Evolutionary conservation across 2,113 vertebrate genomes (phyloP).

Genomic region (Eudorcas thomsonii): DNA sequence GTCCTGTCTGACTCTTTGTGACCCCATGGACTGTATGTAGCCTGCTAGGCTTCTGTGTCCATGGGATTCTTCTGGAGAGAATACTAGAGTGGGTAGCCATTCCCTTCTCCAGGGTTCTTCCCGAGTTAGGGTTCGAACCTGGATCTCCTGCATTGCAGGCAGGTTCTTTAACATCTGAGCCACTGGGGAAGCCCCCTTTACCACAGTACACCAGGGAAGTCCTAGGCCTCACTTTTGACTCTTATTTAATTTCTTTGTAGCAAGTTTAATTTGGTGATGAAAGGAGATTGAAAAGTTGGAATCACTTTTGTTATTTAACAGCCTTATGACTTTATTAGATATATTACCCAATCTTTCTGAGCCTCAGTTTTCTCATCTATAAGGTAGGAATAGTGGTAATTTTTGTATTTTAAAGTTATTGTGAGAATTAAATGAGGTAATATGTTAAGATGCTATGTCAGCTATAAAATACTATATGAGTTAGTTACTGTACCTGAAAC

Average conservation of each 20-base stretch:
- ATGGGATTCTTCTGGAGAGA: background rate
- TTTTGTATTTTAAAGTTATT: background rate
- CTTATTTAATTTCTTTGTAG: constrained; percentile 34
- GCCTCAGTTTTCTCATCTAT: background rate
- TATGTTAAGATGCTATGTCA: background rate
- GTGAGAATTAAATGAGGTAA: constrained; percentile 24
- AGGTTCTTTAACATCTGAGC: background rate
- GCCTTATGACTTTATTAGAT: background rate
- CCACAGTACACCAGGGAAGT: background rate
- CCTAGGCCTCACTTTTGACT: background rate
- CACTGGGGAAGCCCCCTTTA: background rate
- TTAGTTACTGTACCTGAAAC: background rate
- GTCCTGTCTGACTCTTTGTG: background rate
- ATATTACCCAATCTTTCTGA: constrained; percentile 22
- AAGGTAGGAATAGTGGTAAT: constrained; percentile 11
- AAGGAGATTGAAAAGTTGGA: background rate
- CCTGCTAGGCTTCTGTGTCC: background rate
- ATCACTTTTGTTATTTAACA: constrained; percentile 35
- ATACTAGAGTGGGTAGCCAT: background rate
- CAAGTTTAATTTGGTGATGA: background rate
- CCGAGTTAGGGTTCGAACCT: background rate
- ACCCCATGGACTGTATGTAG: background rate
- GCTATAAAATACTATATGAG: background rate
- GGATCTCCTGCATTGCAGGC: background rate
- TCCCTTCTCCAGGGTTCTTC: background rate